These are phyloP conservation scores for Enteromius unitaeniatus DNA, from an alignment of 2,797 vertebrate genomes.

Conservation along the genomic window DNA sequence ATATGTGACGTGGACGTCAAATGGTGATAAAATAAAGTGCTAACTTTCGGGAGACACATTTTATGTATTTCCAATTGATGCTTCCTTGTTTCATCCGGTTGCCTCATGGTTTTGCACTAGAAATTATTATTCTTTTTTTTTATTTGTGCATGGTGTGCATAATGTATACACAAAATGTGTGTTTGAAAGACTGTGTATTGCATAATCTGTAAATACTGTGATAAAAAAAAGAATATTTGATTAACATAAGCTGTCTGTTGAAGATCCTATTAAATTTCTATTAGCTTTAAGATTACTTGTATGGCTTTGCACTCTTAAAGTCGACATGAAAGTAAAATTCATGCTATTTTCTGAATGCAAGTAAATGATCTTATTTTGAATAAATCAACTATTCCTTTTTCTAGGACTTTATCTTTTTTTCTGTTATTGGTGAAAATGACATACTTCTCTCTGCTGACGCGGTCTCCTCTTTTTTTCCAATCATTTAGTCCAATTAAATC, in stretches of 20 bases:
- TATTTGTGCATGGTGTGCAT: constrained; percentile 22
- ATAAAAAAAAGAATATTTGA: not conserved
- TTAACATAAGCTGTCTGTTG: not conserved
- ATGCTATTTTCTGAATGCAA: not conserved
- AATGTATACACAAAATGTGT: constrained; percentile 36
- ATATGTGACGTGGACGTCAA: constrained; percentile 35
- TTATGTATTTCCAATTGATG: constrained; percentile 1
- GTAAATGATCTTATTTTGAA: not conserved
- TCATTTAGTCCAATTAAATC: not conserved
- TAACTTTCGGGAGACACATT: constrained; percentile 39
- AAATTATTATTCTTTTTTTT: constrained; percentile 20
- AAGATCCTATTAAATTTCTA: not conserved
- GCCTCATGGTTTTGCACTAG: constrained; percentile 14
- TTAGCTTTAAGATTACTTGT: not conserved
- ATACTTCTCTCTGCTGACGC: not conserved
- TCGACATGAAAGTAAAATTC: not conserved
- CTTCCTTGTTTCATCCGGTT: constrained; percentile 21
- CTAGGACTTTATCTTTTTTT: no score
- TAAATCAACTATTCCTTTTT: not conserved
- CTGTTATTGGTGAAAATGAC: no score
- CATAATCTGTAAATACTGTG: not conserved
- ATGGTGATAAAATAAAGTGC: constrained; percentile 46
- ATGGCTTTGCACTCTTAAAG: not conserved
- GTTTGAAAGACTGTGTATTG: constrained; percentile 52
- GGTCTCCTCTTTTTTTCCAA: not conserved